A percentile compares a stretch with the other conserved stretches of the same genome.
These are phyloP conservation scores for Drymonia ruficornis DNA, from an alignment of 2,888 invertebrate species.

Conservation along the genomic window DNA sequence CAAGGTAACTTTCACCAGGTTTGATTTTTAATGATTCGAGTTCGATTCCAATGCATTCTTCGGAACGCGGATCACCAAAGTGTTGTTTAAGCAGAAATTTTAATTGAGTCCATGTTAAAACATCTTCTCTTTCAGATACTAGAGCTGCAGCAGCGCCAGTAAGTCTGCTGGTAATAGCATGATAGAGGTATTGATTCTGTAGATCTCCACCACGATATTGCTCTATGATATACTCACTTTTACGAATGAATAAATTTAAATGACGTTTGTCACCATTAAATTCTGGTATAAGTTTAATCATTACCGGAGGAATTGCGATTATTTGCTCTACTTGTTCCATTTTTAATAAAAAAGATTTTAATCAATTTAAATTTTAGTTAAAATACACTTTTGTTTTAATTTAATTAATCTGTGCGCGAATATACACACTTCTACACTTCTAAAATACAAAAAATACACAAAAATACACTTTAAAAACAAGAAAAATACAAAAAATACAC, in stretches of 20 bases:
- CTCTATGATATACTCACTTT: constrained; percentile 15
- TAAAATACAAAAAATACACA: no score
- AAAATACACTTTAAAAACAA: no score
- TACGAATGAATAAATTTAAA: constrained; percentile 13
- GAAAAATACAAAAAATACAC: no score
- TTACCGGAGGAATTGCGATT: no score
- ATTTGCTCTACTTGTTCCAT: not conserved
- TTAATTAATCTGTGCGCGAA: no score
- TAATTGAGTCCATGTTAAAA: constrained; percentile 14
- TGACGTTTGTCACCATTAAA: constrained; percentile 9
- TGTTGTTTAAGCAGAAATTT: constrained; percentile 10
- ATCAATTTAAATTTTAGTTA: no score
- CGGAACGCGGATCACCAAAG: constrained; percentile 23
- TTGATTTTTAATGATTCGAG: constrained; percentile 16
- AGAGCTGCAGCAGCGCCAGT: constrained; percentile 15
- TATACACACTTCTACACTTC: no score
- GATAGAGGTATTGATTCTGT: constrained; percentile 15
- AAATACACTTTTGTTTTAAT: no score
- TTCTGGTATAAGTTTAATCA: constrained; percentile 9
- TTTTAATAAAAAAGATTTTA: not conserved
- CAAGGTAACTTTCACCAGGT: constrained; percentile 13
- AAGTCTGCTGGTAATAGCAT: constrained; percentile 16
- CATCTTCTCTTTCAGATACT: constrained; percentile 17
- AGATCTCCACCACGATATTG: not conserved
- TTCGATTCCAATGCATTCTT: constrained; percentile 20